Evolutionary conservation across 23 tunicate species (phyloP).

Genomic region (Trididemnum clinides): DNA sequence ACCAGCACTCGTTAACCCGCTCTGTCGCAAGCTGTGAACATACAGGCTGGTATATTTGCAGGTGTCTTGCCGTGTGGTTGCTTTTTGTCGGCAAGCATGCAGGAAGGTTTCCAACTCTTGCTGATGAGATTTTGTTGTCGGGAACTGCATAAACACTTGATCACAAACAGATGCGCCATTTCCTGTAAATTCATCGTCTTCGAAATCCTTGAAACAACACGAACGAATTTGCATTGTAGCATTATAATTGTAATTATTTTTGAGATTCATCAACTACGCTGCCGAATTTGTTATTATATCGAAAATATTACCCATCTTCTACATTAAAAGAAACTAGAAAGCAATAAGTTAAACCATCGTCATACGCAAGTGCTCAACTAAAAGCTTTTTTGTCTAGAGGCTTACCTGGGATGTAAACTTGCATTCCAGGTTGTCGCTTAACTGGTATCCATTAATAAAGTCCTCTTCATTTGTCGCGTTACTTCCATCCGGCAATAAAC

Average conservation of each 20-base stretch:
- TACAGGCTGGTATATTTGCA: slow-evolving; percentile 1
- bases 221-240: too few species aligned
- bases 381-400: too few species aligned
- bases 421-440: neutral
- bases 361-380: too few species aligned
- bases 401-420: neutral
- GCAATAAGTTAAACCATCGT: too few species aligned
- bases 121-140: too few species aligned
- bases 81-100: slow-evolving; percentile 2
- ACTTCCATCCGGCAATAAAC: slow-evolving; percentile 2
- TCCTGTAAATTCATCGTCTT: too few species aligned
- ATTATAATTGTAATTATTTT: too few species aligned
- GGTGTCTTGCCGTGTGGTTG: neutral
- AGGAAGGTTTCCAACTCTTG: neutral
- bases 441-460: slow-evolving; percentile 1
- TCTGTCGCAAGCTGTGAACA: slow-evolving; percentile 8
- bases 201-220: too few species aligned
- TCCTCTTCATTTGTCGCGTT: slow-evolving; percentile 15
- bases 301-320: too few species aligned
- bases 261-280: too few species aligned
- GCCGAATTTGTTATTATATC: too few species aligned
- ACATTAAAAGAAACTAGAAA: too few species aligned
- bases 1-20: neutral
- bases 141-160: neutral
- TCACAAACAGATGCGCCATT: neutral